Evolutionary conservation across 2,113 vertebrate genomes (phyloP).

Genomic region (Bolborhynchus lineola): DNA sequence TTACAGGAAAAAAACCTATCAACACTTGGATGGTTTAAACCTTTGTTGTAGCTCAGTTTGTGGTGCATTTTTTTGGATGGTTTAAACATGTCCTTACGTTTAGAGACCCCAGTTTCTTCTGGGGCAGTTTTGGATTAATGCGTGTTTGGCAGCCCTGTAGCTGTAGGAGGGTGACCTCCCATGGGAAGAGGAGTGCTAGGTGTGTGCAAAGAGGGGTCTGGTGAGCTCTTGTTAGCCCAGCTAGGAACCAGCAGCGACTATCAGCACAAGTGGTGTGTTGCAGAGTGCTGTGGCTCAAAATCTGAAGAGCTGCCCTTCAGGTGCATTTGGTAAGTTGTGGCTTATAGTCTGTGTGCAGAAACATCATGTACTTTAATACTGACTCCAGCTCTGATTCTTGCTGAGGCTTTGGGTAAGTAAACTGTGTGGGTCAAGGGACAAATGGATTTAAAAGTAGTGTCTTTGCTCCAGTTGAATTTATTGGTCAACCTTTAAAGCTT

Average conservation of each 20-base stretch:
- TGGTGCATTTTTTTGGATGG: not conserved
- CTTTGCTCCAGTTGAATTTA: not conserved
- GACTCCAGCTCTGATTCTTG: not conserved
- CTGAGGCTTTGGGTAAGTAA: not conserved
- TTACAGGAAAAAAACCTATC: not conserved
- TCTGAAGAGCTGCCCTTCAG: not conserved
- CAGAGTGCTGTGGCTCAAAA: not conserved
- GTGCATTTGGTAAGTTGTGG: not conserved
- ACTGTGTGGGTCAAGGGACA: not conserved
- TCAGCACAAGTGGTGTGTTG: not conserved
- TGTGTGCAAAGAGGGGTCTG: not conserved
- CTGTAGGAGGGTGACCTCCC: accelerated
- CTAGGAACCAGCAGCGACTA: not conserved
- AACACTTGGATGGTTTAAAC: not conserved
- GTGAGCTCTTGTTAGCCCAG: not conserved
- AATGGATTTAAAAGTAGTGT: not conserved
- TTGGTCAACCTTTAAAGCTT: not conserved
- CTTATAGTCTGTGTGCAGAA: not conserved
- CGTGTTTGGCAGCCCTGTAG: not conserved
- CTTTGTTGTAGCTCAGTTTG: not conserved
- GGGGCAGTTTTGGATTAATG: not conserved
- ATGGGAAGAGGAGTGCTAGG: accelerated
- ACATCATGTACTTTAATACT: not conserved
- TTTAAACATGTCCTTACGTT: not conserved
- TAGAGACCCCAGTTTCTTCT: not conserved